Conservation (phyloP, 2,888 invertebrate species). For the Flabesymbios commensalis region DNA sequence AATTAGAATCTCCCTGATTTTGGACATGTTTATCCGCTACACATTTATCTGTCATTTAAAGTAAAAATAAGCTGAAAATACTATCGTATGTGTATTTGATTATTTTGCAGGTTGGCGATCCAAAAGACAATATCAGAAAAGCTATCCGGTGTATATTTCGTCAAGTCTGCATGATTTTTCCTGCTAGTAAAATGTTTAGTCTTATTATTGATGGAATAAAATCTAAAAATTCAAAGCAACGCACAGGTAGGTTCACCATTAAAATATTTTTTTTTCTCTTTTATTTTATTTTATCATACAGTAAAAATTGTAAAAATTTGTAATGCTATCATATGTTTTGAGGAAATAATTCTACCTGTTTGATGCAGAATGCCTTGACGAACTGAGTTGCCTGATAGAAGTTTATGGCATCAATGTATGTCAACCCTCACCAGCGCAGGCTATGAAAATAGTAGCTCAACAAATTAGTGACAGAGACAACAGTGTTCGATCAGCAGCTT, state of each 20-base stretch:
- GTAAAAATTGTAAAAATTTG: too few relatives aligned
- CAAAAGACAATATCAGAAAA: conserved; percentile 91
- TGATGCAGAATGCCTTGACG: conserved; percentile 90
- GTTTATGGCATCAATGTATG: conserved; percentile 83
- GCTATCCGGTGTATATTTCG: conserved; percentile 84
- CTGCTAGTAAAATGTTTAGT: conserved; percentile 84
- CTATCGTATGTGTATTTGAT: too few relatives aligned
- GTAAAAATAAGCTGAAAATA: too few relatives aligned
- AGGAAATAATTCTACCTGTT: too few relatives aligned
- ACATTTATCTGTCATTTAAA: background rate
- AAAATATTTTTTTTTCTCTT: background rate
- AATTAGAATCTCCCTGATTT: background rate
- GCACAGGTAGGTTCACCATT: conserved; percentile 71
- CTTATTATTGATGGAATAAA: conserved; percentile 93
- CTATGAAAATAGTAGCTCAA: conserved; percentile 87
- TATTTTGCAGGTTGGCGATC: conserved; percentile 81
- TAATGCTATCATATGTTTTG: too few relatives aligned
- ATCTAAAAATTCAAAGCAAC: conserved; percentile 94
- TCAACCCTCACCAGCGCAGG: conserved; percentile 76
- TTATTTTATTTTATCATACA: too few relatives aligned
- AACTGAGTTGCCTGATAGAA: conserved; percentile 83
- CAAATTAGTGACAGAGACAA: conserved; percentile 97
- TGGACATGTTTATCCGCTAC: background rate
- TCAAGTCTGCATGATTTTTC: conserved; percentile 83
- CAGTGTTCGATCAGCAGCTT: conserved; percentile 90